These are phyloP conservation scores for Agrenia bidenticulata DNA, from an alignment of 2,888 invertebrate species.

Conservation along the genomic window DNA sequence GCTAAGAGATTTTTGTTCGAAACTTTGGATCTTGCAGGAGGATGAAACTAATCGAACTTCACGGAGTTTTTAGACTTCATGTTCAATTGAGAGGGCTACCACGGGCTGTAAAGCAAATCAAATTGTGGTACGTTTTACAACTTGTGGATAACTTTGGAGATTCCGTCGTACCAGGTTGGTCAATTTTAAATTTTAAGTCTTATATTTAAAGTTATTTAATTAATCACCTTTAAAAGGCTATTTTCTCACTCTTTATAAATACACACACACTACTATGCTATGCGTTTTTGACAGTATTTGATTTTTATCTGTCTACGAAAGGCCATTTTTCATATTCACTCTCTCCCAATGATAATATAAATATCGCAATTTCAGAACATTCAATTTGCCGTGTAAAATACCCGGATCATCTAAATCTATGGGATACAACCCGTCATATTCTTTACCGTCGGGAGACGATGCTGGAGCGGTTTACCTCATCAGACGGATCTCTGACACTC, in stretches of 20 bases:
- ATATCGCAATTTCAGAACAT: constrained; percentile 26
- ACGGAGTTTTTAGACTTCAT: constrained; percentile 41
- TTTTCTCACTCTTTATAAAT: no score
- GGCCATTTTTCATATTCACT: no score
- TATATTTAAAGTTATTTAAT: no score
- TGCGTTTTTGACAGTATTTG: no score
- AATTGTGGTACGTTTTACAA: constrained; percentile 37
- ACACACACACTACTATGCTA: no score
- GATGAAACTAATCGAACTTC: constrained; percentile 36
- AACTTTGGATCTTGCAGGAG: constrained; percentile 28
- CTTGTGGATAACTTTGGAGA: constrained; percentile 38
- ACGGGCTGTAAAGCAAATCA: constrained; percentile 28
- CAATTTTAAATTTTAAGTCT: no score
- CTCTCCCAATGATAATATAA: no score
- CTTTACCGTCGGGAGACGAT: constrained; percentile 35
- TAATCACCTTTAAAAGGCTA: no score
- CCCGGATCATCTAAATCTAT: constrained; percentile 36
- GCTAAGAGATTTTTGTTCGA: no score
- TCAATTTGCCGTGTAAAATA: constrained; percentile 34
- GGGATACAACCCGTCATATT: constrained; percentile 39
- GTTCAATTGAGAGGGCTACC: constrained; percentile 39
- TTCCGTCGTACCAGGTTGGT: constrained; percentile 36
- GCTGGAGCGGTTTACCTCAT: constrained; percentile 28
- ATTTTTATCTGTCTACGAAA: no score
- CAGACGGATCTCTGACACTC: constrained; percentile 24